Evolutionary conservation across 2,797 vertebrate genomes (phyloP).

Genomic region (Pseudotriccus pelzelni): DNA sequence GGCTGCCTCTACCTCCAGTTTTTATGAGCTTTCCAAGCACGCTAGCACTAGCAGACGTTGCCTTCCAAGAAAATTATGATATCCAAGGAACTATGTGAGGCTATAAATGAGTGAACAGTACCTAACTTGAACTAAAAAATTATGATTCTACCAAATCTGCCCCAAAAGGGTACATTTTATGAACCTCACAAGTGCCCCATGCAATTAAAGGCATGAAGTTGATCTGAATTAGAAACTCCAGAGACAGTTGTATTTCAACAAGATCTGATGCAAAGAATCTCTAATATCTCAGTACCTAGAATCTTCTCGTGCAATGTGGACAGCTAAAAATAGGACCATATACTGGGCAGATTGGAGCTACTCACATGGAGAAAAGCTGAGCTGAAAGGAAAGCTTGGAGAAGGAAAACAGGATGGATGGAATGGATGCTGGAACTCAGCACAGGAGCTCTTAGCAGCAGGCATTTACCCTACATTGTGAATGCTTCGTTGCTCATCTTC

Average conservation of each 20-base stretch:
- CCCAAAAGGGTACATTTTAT: constrained; percentile 1
- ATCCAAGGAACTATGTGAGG: background rate
- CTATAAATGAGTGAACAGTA: background rate
- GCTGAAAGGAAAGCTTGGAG: background rate
- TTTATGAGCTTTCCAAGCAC: constrained; percentile 34
- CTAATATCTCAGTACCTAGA: background rate
- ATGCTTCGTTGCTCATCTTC: background rate
- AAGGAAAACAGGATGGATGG: background rate
- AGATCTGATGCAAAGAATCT: background rate
- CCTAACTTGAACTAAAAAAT: background rate
- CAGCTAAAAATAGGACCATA: background rate
- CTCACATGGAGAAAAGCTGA: background rate
- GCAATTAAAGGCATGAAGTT: background rate
- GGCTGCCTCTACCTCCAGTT: constrained; percentile 11
- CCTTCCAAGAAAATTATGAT: constrained; percentile 28
- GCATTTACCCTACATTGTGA: background rate
- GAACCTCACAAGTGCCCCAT: background rate
- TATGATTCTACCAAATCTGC: background rate
- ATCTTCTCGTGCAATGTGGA: background rate
- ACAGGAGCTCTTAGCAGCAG: background rate
- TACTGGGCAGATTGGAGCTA: background rate
- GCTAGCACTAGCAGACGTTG: background rate
- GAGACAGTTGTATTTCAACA: background rate
- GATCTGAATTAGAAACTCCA: background rate
- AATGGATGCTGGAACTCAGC: background rate